phyloP scores from a whole-genome alignment of 2,888 invertebrate genomes.

The Anodontia alba region DNA sequence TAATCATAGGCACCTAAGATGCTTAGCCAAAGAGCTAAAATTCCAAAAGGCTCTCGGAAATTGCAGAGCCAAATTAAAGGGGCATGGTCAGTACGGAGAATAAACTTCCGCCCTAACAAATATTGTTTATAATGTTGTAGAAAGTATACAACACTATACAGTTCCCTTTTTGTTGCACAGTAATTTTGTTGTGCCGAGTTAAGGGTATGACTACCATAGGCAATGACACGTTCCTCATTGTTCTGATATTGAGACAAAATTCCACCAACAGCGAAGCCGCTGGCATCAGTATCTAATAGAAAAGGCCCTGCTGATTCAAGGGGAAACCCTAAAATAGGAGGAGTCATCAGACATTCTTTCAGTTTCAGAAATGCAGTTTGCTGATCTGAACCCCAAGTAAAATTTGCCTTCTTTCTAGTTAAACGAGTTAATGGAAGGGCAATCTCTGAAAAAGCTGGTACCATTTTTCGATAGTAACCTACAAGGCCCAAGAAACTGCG shows the following conservation, averaged over 20 bases:
- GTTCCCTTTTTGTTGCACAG: too few relatives aligned
- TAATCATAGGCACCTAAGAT: constrained; percentile 44
- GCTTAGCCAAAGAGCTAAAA: too few relatives aligned
- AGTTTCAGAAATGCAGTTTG: constrained; percentile 39
- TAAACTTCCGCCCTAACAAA: too few relatives aligned
- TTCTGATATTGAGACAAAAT: constrained; percentile 46
- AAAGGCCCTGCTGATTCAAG: constrained; percentile 54
- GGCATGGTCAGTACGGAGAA: constrained; percentile 11
- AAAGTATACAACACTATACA: too few relatives aligned
- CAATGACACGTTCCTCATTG: too few relatives aligned
- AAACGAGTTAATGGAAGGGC: constrained; percentile 20
- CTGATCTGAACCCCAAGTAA: constrained; percentile 25
- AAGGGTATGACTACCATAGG: too few relatives aligned
- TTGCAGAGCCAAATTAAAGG: constrained; percentile 41
- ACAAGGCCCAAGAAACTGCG: constrained; percentile 38
- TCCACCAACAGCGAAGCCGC: constrained; percentile 37
- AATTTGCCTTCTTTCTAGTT: not conserved
- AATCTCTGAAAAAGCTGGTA: constrained; percentile 31
- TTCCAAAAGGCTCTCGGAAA: too few relatives aligned
- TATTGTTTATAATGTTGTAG: too few relatives aligned
- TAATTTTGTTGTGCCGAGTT: too few relatives aligned
- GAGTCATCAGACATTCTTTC: constrained; percentile 39
- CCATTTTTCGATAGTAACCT: constrained; percentile 22
- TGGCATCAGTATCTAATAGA: constrained; percentile 56
- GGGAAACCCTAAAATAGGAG: constrained; percentile 54